Base-by-base conservation (phyloP, 2,113 vertebrate species). In the Muntiacus muntjak region DNA sequence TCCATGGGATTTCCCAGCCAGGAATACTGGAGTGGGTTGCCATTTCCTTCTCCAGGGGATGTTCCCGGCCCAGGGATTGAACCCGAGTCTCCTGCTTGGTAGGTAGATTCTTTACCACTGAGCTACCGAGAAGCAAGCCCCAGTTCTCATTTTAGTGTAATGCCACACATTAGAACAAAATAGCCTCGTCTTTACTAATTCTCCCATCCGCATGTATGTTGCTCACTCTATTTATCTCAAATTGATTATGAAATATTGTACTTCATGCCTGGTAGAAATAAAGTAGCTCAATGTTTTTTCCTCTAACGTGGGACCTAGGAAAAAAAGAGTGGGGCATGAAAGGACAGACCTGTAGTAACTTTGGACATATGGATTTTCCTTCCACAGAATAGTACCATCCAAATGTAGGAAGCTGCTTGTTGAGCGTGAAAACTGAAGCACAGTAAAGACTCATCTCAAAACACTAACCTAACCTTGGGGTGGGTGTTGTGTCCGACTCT, bases 231-330 rank as follows among this genome's bases (percentile, higher is more conserved):
- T 33, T 36, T 91, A 84, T 84, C n/a, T 67, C 14, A 91, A 91
- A 87, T 81, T 97, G 81, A 87, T 83, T 87, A 60, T 64, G n/a
- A 76, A 91, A 91, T 79, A 93, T 58, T 95, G 91, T 82, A 82
- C 40, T 54, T 83, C 79, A 83, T 83, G 19, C 50, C 19, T 83
- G 6, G 3, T 54, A 90, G 52, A 96, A 94, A 64, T 45, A 43
- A 91, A 92, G 9, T 85, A 86, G 36, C 47, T 86, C 50, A 86
- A 40, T 54, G 57, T 89, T 81, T n/a, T 52, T 17, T 40, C 25
- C 11, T 58, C 33, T 57, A 55, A 33, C 2, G 12, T 40, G 62
- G 33, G 54, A 81, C 57, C 40, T 93, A 87, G 36, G 81, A 71
- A 28, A 26, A 91, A 96, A 92, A 93, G 36, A 78, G 3, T 64